A percentile compares a stretch with the other conserved stretches of the same genome.
Evolutionary conservation across 2,113 vertebrate species (phyloP).

Genomic region (Pycnonotus jocosus): DNA sequence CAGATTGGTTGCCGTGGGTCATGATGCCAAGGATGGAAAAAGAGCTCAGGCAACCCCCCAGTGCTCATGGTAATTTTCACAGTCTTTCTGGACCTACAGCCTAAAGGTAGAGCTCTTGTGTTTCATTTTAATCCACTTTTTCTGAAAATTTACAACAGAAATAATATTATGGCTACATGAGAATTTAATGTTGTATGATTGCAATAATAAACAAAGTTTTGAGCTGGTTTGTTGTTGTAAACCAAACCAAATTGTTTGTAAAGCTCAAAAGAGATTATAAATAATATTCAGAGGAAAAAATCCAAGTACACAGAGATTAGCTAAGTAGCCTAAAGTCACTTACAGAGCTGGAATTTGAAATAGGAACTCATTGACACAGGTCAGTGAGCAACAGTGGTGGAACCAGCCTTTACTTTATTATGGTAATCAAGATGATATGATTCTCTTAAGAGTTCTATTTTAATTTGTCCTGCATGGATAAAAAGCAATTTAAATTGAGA

Average conservation of each 20-base stretch:
- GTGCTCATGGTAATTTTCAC: background rate
- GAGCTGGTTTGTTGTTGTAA: background rate
- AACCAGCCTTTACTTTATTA: slow-evolving; percentile 3
- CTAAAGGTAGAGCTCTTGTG: background rate
- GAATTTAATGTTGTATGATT: background rate
- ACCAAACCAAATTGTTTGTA: background rate
- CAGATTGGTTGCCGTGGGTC: background rate
- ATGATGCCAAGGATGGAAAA: background rate
- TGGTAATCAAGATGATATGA: background rate
- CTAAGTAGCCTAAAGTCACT: background rate
- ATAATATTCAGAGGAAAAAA: background rate
- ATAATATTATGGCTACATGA: background rate
- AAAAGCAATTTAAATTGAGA: slow-evolving; percentile 43
- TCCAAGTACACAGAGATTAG: background rate
- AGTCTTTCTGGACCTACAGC: background rate
- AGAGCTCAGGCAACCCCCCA: background rate
- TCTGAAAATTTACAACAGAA: background rate
- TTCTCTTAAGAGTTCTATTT: background rate
- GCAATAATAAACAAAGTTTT: background rate
- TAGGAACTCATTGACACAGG: background rate
- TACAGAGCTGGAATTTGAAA: background rate
- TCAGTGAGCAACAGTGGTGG: background rate
- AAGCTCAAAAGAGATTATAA: background rate
- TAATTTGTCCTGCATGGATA: slow-evolving; percentile 45
- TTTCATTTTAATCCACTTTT: background rate